Evolutionary conservation across 2,888 invertebrate genomes (phyloP).

Genomic region (Aleiodes alternator): DNA sequence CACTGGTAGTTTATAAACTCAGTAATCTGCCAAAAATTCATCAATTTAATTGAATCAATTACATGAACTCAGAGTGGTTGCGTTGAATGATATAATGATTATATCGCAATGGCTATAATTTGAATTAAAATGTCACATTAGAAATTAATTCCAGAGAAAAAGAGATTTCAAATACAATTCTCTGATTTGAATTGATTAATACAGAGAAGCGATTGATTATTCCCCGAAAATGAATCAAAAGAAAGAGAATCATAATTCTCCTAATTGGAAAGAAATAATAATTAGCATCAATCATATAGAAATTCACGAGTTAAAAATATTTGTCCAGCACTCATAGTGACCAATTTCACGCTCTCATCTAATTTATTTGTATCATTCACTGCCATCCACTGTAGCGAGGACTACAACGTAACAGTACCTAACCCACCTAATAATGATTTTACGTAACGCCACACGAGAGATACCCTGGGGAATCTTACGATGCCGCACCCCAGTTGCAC

Average conservation of each 20-base stretch:
- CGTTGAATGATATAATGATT: conserved; percentile 3
- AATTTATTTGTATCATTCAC: conserved; percentile 40
- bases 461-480: conserved; percentile 73
- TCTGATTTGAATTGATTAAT: too few species aligned
- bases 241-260: too few species aligned
- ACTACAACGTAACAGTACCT: conserved; percentile 37
- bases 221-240: too few species aligned
- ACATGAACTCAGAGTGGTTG: not conserved
- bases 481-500: conserved; percentile 75
- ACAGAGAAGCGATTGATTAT: too few species aligned
- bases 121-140: too few species aligned
- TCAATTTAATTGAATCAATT: conserved; percentile 18
- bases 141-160: too few species aligned
- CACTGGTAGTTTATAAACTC: conserved; percentile 14
- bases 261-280: too few species aligned
- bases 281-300: conserved; percentile 23
- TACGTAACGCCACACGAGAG: conserved; percentile 74
- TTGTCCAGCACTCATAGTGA: conserved; percentile 72
- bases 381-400: conserved; percentile 36
- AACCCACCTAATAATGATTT: conserved; percentile 74
- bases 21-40: conserved; percentile 8
- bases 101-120: too few species aligned
- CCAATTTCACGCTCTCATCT: conserved; percentile 49
- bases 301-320: conserved; percentile 68
- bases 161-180: too few species aligned